Evolutionary conservation across 1,140 invertebrate species (phyloP), one percentile per base, ranked within the genome.

Genomic region (Parapsyche elsis): DNA sequence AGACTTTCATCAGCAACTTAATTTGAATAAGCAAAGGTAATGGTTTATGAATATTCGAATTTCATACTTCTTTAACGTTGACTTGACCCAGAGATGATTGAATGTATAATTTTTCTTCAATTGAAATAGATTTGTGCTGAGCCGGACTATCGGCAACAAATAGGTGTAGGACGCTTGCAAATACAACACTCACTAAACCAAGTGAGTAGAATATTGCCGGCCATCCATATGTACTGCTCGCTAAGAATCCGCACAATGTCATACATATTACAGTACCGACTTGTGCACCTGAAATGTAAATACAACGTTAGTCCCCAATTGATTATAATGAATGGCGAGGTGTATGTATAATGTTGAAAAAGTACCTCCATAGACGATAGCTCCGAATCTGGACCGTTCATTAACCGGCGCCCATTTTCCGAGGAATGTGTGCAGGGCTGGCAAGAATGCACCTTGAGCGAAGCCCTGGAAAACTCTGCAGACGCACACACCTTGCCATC

Each of bases 381-480:
- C 88, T 4, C 87, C 88, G 71, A 91, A 81, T 0, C 88, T 84
- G 59, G 90, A 88, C 49, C 90, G 84, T 84, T 92, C 91, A 10
- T 85, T 81, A 5, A 85, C 80, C 0, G 91, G 91, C 57, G 85
- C 90, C 95, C 95, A 96, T 84, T 92, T 93, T 0, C 94, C 91
- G 80, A 95, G 86, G 9, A 95, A 87, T 0, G 92, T 92, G 83
- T 95, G 94, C 12, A 94, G 90, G 23, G 91, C 90, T 0, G 95
- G 94, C 83, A 93, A 93, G 0, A 93, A 90, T 5, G 94, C 91
- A 12, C 94, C 95, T 89, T 97, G 92, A 12, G 90, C 90, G 0
- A 97, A 84, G 0, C 96, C 96, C 87, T 95, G 92, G 0, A 94
- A 76, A 0, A 95, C 90, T 26, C 96, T 89, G 5, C 91, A 86